Evolutionary conservation across 2,113 vertebrate genomes (phyloP), one percentile per base, ranked within the genome.

Genomic region (Polypterus senegalus): DNA sequence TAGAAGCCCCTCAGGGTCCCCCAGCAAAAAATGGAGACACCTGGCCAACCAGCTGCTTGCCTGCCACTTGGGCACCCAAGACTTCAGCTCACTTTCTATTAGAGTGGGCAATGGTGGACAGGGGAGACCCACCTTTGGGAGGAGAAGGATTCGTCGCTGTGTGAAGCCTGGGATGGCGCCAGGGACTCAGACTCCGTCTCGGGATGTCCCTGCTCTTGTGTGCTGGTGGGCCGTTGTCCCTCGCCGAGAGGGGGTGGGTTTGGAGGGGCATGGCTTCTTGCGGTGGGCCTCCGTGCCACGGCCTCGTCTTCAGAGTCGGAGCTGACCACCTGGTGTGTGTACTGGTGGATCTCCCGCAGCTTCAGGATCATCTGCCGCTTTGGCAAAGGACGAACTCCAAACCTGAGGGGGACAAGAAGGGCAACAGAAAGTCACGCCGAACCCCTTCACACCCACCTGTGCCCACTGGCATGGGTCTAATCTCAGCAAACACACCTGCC

Each of bases 331-430:
- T 76, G 89, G 74, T 97, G 96, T 43, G 94, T 98, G 69, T 95
- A 97, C 66, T 92, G 88, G 76, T 97, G 93, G 72, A 98, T 97
- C 84, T 99, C 91, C 81, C 92, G 97, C 79, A 99, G 84, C 69
- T 95, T 98, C 65, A 94, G 76, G 65, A 99, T 81, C 96, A 99
- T 99, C 80, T 96, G 88, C 62, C 85, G 87, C 68, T 93, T 98
- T 0, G 92, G 93, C 64, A 99, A 81, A 47, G 92, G 82, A 5
- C 94, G 88, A 49, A 99, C 93, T 5, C 94, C 95, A 54, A 91
- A 98, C 63, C 96, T 99, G 68, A 11, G 46, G 3, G 46, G 3
- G 51, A 53, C 47, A 54, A 7, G 9, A 52, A 57, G 54, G 9
- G 6, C 49, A 51, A 51, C 49, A 7, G 49, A 9, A 7, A 51